Evolutionary conservation across 1,140 invertebrate genomes (phyloP).

Genomic region (Ctenoplectra terminalis): DNA sequence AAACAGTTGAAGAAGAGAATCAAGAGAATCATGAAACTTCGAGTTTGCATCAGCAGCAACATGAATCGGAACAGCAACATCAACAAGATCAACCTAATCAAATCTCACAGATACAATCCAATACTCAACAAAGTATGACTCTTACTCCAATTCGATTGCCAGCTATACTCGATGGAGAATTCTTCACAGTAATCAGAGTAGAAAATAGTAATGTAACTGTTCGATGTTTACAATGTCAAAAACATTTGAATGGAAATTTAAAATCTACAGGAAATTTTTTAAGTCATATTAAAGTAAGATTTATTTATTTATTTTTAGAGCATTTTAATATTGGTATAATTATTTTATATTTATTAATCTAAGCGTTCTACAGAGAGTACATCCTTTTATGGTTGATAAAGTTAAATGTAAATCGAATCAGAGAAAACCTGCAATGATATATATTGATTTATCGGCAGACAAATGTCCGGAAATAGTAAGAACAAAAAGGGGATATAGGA

Average conservation of each 20-base stretch:
- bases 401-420: slow-evolving; percentile 82
- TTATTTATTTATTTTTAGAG: slow-evolving; percentile 18
- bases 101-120: slow-evolving; percentile 69
- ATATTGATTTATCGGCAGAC: slow-evolving; percentile 76
- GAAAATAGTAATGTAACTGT: slow-evolving; percentile 81
- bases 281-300: slow-evolving; percentile 81
- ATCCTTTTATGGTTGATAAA: slow-evolving; percentile 79
- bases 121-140: slow-evolving; percentile 72
- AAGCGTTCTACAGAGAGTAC: slow-evolving; percentile 76
- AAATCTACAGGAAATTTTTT: slow-evolving; percentile 82
- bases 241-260: slow-evolving; percentile 80
- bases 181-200: slow-evolving; percentile 79
- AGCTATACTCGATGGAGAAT: slow-evolving; percentile 81
- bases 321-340: slow-evolving; percentile 3
- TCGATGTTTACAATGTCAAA: slow-evolving; percentile 79
- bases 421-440: slow-evolving; percentile 80
- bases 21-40: slow-evolving; percentile 72
- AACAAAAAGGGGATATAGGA: slow-evolving; percentile 76
- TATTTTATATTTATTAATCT: slow-evolving; percentile 36
- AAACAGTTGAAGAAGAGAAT: slow-evolving; percentile 59
- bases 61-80: slow-evolving; percentile 49
- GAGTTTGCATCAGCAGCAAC: slow-evolving; percentile 48
- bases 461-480: slow-evolving; percentile 75
- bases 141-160: slow-evolving; percentile 80
- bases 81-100: slow-evolving; percentile 61